Evolutionary conservation across 2,888 invertebrate genomes (phyloP).

Genomic region (Dynastes grantii): DNA sequence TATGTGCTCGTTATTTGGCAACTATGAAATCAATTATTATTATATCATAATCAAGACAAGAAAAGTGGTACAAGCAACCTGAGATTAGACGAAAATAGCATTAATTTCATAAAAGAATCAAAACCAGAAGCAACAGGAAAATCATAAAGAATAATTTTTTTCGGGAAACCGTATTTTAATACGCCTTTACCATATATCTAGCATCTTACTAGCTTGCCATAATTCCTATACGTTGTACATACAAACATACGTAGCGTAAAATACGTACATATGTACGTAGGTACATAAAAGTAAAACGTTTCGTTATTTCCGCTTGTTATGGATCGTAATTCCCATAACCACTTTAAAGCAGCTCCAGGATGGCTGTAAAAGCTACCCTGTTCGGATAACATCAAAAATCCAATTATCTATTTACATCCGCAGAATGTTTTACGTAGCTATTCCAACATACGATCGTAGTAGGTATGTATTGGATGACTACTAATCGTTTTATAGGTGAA

Average conservation of each 20-base stretch:
- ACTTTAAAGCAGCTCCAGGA: neutral
- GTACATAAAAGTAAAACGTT: conserved; percentile 4
- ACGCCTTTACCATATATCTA: too few species aligned
- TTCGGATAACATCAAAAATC: conserved; percentile 10
- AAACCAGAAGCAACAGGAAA: neutral
- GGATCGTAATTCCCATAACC: neutral
- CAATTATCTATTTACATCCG: conserved; percentile 13
- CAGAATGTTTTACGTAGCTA: neutral
- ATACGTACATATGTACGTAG: neutral
- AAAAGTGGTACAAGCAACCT: too few species aligned
- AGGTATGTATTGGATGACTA: too few species aligned
- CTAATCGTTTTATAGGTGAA: too few species aligned
- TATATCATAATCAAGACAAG: too few species aligned
- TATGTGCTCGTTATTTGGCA: too few species aligned
- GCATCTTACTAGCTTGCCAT: too few species aligned
- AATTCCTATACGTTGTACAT: too few species aligned
- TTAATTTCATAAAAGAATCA: too few species aligned
- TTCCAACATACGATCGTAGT: neutral
- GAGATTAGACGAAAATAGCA: too few species aligned
- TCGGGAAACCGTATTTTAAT: neutral
- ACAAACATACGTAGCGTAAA: too few species aligned
- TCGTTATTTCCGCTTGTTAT: neutral
- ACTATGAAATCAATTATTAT: too few species aligned
- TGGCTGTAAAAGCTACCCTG: neutral
- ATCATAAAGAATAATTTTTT: neutral